phyloP scores from a whole-genome alignment of 2,797 vertebrate genomes.

The Argyrosomus regius region DNA sequence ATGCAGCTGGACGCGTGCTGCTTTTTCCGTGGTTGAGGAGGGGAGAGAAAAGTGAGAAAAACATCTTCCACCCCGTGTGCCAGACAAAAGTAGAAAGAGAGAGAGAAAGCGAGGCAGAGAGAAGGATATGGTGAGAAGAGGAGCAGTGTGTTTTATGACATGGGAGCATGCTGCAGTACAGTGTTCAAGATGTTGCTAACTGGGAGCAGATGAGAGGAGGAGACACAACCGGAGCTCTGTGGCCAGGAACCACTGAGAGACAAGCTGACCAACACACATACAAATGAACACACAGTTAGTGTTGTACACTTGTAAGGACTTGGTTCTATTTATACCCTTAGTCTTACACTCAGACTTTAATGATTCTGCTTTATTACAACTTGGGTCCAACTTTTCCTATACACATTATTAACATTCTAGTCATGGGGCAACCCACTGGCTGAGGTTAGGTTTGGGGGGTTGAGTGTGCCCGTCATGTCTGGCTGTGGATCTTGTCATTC shows the following conservation, averaged over 20 bases:
- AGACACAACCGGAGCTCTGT: conserved; percentile 60
- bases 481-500: no score
- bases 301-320: conserved; percentile 20
- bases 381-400: neutral
- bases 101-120: conserved; percentile 31
- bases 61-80: conserved; percentile 70
- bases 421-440: neutral
- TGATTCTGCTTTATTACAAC: neutral
- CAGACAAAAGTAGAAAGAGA: conserved; percentile 60
- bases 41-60: conserved; percentile 64
- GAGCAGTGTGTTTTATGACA: conserved; percentile 81
- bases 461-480: neutral
- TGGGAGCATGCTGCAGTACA: conserved; percentile 77
- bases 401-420: neutral
- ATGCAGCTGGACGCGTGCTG: conserved; percentile 74
- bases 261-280: conserved; percentile 43
- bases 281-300: conserved; percentile 16
- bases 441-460: neutral
- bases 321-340: neutral
- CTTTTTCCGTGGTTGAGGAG: conserved; percentile 71
- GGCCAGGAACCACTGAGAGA: conserved; percentile 50
- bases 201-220: conserved; percentile 82
- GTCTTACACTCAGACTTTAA: neutral
- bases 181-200: conserved; percentile 84
- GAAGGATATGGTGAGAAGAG: conserved; percentile 61